Base-by-base conservation (phyloP, 2,797 vertebrate genomes). In the Sarcophilus harrisii region DNA sequence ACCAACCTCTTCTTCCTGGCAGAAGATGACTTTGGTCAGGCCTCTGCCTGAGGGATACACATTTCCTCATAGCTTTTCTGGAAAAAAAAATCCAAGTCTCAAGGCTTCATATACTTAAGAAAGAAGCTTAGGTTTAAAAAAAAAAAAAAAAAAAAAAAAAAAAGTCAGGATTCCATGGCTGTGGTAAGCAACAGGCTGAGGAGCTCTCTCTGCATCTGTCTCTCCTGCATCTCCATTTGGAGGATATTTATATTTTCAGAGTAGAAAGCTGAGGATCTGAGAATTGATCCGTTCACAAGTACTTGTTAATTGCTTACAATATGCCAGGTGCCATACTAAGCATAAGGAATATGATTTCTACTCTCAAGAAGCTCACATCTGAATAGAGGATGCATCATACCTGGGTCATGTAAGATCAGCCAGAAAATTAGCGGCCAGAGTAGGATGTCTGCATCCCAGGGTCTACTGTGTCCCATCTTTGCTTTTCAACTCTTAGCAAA, bases 21-120 rank as follows among this genome's bases (percentile, higher is more conserved):
- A 57, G 90, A 90, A 90, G 90, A 54, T 90, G 54, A 90, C 90
- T 90, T 57, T 90, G 38, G 8, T 87, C 73, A 38, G 90, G 90
- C 54, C 52, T 58, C 5, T 55, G 45, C 49, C 45, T 28, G 58
- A 58, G 38, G 30, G 14, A 49, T 60, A 58, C 16, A 38, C 2
- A 49, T 87, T 87, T 87, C 73, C 73, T 87, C 38, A 49, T 87
- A 27, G 10, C 2, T 87, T 49, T 49, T 45, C 18, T 18, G 4
- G 24, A 21, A 27, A 13, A 27, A 13, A 21, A 24, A 49, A 49
- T 45, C 27, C 38, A 11, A 87, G 73, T 45, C 73, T 87, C 3
- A 11, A 45, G 73, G 38, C 24, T 3, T 87, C 73, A 87, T 18
- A 49, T 87, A 49, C 21, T 27, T 87, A 21, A 28, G 66, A 45